Conservation (phyloP, 1,140 invertebrate species). For the Drosophila hydei region DNA sequence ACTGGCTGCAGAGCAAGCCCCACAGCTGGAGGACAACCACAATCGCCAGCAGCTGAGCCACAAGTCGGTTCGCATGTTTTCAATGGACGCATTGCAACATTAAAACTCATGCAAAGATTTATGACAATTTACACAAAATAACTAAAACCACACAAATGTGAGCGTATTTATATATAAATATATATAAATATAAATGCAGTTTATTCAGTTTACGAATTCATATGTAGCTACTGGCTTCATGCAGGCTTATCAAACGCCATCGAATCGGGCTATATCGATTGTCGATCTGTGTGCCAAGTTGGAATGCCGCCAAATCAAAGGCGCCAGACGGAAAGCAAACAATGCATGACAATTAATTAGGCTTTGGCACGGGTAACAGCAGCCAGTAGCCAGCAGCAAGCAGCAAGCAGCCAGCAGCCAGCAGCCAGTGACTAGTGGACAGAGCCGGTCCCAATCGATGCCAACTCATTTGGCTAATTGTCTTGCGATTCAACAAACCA, state of each 20-base stretch:
- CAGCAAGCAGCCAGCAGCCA: not conserved
- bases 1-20: conserved; percentile 37
- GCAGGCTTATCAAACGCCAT: conserved; percentile 51
- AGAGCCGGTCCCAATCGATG: conserved; percentile 32
- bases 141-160: conserved; percentile 16
- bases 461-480: conserved; percentile 76
- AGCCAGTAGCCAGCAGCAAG: not conserved
- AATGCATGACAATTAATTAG: conserved; percentile 79
- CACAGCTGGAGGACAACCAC: conserved; percentile 72
- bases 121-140: conserved; percentile 55
- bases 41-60: conserved; percentile 50
- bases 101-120: conserved; percentile 56
- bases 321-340: conserved; percentile 37
- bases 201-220: not conserved
- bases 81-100: conserved; percentile 36
- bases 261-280: conserved; percentile 34
- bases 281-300: conserved; percentile 65
- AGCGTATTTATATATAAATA: not conserved
- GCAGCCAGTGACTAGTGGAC: not conserved
- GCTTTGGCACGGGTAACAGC: conserved; percentile 49
- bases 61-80: conserved; percentile 38
- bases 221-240: conserved; percentile 25
- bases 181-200: too few species aligned
- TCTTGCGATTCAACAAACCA: conserved; percentile 54
- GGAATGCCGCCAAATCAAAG: conserved; percentile 66